Base-by-base conservation (phyloP, 1,140 invertebrate species). In the Saccostrea cuccullata region DNA sequence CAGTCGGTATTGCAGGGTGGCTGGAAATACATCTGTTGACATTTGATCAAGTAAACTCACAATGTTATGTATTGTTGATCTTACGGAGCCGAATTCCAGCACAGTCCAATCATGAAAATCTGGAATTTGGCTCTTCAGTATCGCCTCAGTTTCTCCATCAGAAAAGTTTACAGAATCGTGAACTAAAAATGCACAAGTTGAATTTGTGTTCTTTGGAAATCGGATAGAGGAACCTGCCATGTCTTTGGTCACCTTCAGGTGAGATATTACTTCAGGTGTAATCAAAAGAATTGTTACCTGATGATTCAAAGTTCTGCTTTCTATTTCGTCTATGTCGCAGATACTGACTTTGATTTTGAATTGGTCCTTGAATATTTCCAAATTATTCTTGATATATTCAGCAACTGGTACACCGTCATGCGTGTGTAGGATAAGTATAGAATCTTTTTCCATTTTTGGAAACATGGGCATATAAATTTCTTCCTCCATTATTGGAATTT, bases 371-470 rank as follows among this genome's bases (percentile, higher is more conserved):
- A 73, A 87, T 60, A 20, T 60, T 58, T 87, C 86, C 2, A 86
- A 9, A 30, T 86, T 87, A 1, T 15, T 40, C 23, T 82, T 82
- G 15, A 82, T 87, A 36, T 20, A 82, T 30, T 87, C 86, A 55
- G 86, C 73, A 82, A 87, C 82, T n/a, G 77, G 26, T n/a, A 58
- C 70, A 2, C 86, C 86, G 8, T 87, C 86, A 36, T 87, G 70
- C 11, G 36, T 17, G 13, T 87, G 73, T 60, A 87, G 58, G 15
- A 87, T 17, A 82, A 58, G 56, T 20, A 87, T 55, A 58, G 23
- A 58, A 15, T 82, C 73, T 58, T 58, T 82, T 13, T 82, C n/a
- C 26, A 77, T 12, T 36, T 77, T 36, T 30, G 70, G 70, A 77
- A 9, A 2, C 70, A 77, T 77, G 12, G 15, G 11, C 8, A 77